Evolutionary conservation across 2,888 invertebrate genomes (phyloP).

Genomic region (Nudaria mundana): DNA sequence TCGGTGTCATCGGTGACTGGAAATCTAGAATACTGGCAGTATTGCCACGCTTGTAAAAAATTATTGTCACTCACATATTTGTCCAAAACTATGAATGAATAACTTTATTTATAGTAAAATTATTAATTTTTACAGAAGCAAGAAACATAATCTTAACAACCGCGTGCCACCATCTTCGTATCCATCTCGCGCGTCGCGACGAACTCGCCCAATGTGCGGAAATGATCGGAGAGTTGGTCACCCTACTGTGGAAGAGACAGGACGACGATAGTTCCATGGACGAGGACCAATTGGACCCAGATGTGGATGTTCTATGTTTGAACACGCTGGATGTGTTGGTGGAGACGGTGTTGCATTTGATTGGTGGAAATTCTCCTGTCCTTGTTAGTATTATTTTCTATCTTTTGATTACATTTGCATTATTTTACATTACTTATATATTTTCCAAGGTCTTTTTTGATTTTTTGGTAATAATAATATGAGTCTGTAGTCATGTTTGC

Average conservation of each 20-base stretch:
- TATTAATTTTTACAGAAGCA: conserved; percentile 88
- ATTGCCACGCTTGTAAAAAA: no score
- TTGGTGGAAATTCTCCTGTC: conserved; percentile 88
- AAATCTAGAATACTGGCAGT: no score
- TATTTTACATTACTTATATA: no score
- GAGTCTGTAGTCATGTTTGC: no score
- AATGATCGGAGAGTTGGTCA: conserved; percentile 92
- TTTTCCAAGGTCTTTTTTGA: no score
- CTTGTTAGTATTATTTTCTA: conserved; percentile 69
- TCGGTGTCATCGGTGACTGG: no score
- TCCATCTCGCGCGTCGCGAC: conserved; percentile 90
- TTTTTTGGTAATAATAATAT: no score
- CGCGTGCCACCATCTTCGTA: conserved; percentile 91
- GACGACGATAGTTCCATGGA: conserved; percentile 71
- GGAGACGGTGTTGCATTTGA: conserved; percentile 90
- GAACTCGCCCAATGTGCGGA: conserved; percentile 92
- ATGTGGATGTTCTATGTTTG: conserved; percentile 90
- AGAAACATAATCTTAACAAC: conserved; percentile 91
- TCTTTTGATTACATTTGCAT: no score
- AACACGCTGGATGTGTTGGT: conserved; percentile 92
- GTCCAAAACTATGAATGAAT: no score
- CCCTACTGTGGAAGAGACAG: conserved; percentile 75
- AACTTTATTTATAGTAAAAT: no score
- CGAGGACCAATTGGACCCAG: conserved; percentile 78
- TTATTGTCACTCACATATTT: no score